Percentiles rank a stretch among this genome's conserved stretches.
Evolutionary conservation across 1,140 invertebrate genomes (phyloP).

Genomic region (Drosophila ananassae): DNA sequence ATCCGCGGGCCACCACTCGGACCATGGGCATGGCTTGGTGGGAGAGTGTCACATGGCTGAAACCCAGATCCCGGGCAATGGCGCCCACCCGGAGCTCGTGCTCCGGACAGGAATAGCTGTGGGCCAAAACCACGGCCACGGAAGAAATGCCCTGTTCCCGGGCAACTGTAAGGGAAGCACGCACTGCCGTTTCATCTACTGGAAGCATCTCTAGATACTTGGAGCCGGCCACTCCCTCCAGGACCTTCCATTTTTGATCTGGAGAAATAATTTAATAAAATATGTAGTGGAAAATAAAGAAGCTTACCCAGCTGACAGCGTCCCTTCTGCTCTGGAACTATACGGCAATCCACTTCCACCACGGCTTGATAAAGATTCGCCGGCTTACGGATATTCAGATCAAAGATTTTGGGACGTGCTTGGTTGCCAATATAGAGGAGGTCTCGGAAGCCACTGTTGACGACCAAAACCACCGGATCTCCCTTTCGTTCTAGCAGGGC

Average conservation of each 20-base stretch:
- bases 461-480: slow-evolving; percentile 95
- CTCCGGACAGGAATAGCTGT: slow-evolving; percentile 96
- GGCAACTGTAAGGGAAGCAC: slow-evolving; percentile 87
- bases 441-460: slow-evolving; percentile 97
- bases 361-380: slow-evolving; percentile 95
- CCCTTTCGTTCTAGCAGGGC: slow-evolving; percentile 98
- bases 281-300: not conserved
- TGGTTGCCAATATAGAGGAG: slow-evolving; percentile 98
- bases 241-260: slow-evolving; percentile 85
- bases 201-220: slow-evolving; percentile 88
- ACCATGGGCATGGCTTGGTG: slow-evolving; percentile 98
- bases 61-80: slow-evolving; percentile 93
- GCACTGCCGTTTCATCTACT: slow-evolving; percentile 87
- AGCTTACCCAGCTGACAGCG: slow-evolving; percentile 86
- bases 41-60: slow-evolving; percentile 97
- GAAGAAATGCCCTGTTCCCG: slow-evolving; percentile 90
- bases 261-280: not conserved
- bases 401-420: slow-evolving; percentile 98
- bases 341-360: slow-evolving; percentile 95
- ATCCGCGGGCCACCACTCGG: slow-evolving; percentile 94
- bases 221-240: slow-evolving; percentile 91
- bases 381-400: slow-evolving; percentile 94
- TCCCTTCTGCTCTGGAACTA: slow-evolving; percentile 89
- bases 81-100: slow-evolving; percentile 94
- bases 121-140: slow-evolving; percentile 96